Evolutionary conservation across 2,888 invertebrate species (phyloP), one percentile per base, ranked within the genome.

Genomic region (Fragum whitleyi): DNA sequence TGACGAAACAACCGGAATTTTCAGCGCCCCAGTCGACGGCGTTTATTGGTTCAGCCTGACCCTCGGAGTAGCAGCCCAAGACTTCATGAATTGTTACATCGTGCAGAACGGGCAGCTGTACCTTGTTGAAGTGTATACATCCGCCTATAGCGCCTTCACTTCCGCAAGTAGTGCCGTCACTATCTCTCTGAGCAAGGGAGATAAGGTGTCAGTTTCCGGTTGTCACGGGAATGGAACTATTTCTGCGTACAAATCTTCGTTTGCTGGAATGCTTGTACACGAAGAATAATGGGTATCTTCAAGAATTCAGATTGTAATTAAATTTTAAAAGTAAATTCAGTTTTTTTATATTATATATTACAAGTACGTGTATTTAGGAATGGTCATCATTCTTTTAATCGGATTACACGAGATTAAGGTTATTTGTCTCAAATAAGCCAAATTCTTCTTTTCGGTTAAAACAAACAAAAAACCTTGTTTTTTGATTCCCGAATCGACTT

Each of bases 61-160:
- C 0, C 71, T 79, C 1, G 70, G 61, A n/a, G 74, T 65, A 16
- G 36, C 57, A 0, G 74, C 79, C 2, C 47, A 61, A n/a, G 53
- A 62, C 26, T 74, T 71, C 47, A n/a, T 71, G 62, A 74, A 61
- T 28, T 79, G 79, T 55, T 79, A 79, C 29, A 70, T 79, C n/a
- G 71, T 79, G 6, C 61, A 74, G 39, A 79, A 79, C 47, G 55
- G 47, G 3, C 39, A 23, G 42, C 39, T 39, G 19, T 61, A 74
- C 28, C 57, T 79, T 16, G 53, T 67, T 3, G 79, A 79, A 42
- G 70, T 74, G 21, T 79, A 65, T 67, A 57, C 74, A 5, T 79
- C 79, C 39, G 51, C 53, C 6, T 62, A 51, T 23, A 67, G 59
- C 14, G 62, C 67, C 14, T 74, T 57, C 39, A 59, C 70, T 42